phyloP scores from a whole-genome alignment of 2,113 vertebrate genomes.

The Macrotis lagotis region DNA sequence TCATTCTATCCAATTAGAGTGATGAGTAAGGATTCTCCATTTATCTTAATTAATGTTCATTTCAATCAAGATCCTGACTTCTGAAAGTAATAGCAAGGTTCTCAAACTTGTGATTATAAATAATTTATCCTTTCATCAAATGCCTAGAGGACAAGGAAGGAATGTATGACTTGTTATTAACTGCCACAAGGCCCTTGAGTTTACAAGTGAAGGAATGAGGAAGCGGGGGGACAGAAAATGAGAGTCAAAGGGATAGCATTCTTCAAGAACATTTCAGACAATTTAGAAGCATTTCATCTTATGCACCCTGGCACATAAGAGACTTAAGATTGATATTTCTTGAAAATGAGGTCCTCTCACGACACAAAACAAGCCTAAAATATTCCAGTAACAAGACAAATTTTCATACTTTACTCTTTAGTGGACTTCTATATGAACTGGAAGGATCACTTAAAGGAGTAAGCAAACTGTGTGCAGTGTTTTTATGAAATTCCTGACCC shows the following conservation, averaged over 20 bases:
- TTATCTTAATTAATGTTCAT: slow-evolving; percentile 62
- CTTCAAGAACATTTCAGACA: slow-evolving; percentile 21
- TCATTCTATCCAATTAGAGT: slow-evolving; percentile 45
- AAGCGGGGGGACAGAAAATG: neutral
- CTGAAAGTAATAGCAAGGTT: slow-evolving; percentile 44
- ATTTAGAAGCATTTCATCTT: slow-evolving; percentile 19
- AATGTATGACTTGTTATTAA: neutral
- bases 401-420: neutral
- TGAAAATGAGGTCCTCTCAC: slow-evolving; percentile 18
- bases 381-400: neutral
- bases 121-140: slow-evolving; percentile 31
- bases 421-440: neutral
- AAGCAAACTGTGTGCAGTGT: neutral
- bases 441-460: neutral
- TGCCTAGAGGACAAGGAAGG: neutral
- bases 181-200: neutral
- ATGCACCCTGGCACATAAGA: neutral
- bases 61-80: slow-evolving; percentile 21
- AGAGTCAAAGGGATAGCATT: neutral
- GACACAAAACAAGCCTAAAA: neutral
- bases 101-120: slow-evolving; percentile 3
- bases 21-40: slow-evolving; percentile 46
- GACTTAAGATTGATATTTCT: slow-evolving; percentile 8
- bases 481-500: neutral
- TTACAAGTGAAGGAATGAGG: neutral